These are phyloP conservation scores for Drosophila athabasca DNA, from an alignment of 1,140 invertebrate genomes.

Conservation along the genomic window DNA sequence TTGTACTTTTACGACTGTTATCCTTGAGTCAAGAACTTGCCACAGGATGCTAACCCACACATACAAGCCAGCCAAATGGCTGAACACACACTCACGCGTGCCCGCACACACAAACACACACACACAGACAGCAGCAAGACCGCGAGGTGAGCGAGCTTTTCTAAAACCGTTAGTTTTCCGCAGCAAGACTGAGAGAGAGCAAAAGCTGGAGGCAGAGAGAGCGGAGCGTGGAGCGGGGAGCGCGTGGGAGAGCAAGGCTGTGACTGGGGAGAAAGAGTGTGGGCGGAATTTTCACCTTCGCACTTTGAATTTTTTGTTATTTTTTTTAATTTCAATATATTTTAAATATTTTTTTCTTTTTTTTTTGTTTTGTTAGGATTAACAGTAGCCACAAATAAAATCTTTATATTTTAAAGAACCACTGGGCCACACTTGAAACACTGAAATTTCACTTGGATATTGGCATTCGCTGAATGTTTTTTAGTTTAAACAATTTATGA, in stretches of 20 bases:
- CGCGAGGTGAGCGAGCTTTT: slow-evolving; percentile 71
- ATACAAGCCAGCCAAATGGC: slow-evolving; percentile 27
- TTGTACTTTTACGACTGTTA: slow-evolving; percentile 82
- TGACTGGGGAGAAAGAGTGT: slow-evolving; percentile 38
- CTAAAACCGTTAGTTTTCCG: slow-evolving; percentile 62
- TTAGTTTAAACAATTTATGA: slow-evolving; percentile 64
- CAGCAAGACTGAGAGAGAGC: slow-evolving; percentile 5
- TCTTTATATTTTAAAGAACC: slow-evolving; percentile 20
- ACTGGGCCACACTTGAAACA: slow-evolving; percentile 33
- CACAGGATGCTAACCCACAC: slow-evolving; percentile 72
- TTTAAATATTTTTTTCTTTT: slow-evolving; percentile 36
- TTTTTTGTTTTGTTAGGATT: slow-evolving; percentile 23
- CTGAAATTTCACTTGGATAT: slow-evolving; percentile 19
- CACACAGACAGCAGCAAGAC: slow-evolving; percentile 47
- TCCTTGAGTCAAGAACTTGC: slow-evolving; percentile 81
- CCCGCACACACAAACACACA: slow-evolving; percentile 42
- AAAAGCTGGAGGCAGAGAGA: slow-evolving; percentile 1
- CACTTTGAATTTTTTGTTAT: slow-evolving; percentile 55
- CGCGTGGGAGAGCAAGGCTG: too few relatives aligned
- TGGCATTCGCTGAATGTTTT: slow-evolving; percentile 18
- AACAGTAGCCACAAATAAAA: slow-evolving; percentile 22
- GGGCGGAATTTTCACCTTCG: slow-evolving; percentile 74
- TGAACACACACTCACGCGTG: slow-evolving; percentile 23
- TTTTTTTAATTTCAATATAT: slow-evolving; percentile 41
- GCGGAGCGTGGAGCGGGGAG: neutral